These are phyloP conservation scores for Ceyx cyanopectus DNA, from an alignment of 2,113 vertebrate species.

Conservation along the genomic window DNA sequence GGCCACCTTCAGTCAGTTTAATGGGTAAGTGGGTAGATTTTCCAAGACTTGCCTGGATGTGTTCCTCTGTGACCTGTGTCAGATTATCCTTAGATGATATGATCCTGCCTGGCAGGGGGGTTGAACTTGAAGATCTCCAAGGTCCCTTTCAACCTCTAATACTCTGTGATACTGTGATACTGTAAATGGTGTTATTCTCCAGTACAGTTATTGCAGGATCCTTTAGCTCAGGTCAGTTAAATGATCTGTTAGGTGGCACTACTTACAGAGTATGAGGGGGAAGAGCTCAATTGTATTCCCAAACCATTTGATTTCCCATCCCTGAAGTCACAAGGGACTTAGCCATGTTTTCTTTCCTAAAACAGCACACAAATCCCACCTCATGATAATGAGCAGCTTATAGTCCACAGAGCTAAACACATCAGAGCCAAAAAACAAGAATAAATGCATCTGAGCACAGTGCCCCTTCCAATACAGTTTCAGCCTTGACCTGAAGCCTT, in stretches of 20 bases:
- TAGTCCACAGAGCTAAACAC: neutral
- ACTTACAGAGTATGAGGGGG: neutral
- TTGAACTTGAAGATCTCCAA: no score
- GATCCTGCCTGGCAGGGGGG: no score
- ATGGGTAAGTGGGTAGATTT: neutral
- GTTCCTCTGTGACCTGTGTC: no score
- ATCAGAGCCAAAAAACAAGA: neutral
- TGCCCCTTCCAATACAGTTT: neutral
- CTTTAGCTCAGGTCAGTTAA: neutral
- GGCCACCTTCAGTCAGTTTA: neutral
- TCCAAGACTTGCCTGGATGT: no score
- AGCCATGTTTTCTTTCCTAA: neutral
- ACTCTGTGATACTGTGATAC: no score
- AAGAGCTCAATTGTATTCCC: neutral
- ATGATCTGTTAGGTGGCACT: neutral
- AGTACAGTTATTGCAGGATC: fast-evolving
- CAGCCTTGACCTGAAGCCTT: neutral
- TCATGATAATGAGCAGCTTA: neutral
- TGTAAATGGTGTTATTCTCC: neutral
- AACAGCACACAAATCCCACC: neutral
- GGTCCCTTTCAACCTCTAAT: no score
- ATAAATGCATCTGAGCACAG: neutral
- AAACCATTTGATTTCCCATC: neutral
- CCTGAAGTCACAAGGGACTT: neutral
- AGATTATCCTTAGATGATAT: no score